Evolutionary conservation across 2,888 invertebrate species (phyloP), one percentile per base, ranked within the genome.

Genomic region (Diaperis boleti): DNA sequence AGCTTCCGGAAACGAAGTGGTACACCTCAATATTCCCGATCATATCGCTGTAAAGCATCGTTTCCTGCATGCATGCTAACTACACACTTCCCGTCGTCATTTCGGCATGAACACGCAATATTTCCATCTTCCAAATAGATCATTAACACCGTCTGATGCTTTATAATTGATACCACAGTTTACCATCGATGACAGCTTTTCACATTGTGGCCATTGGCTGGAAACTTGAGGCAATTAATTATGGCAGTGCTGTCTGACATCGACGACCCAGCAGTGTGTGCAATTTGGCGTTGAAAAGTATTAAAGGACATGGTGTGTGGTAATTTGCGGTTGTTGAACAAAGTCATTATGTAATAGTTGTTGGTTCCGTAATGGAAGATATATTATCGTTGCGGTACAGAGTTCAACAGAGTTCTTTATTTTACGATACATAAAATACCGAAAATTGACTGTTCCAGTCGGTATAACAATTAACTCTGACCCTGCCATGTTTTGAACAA

Each of bases 41-140:
- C 31, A 29, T 47, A 55, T 55, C 62, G 41, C 26, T 6, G 7
- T 56, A 54, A 61, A 61, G 31, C 61, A 47, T 47, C 10, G 45
- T 26, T 61, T 61, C 61, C 61, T 55, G 22, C 26, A 47, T 56
- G 62, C 62, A 62, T 20, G 55, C 22, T 33, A 47, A 61, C 55
- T 47, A 39, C 41, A 45, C 41, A 56, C 49, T 62, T 62, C 56
- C 41, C 41, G 7, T 44, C 33, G 33, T 15, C 52, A 44, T 61
- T 31, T 52, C 15, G 17, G 14, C 41, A 31, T 59, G 7, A 39
- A 20, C 61, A 61, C 45, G 61, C 61, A 22, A 60, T 11, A 17
- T 52, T 31, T 50, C 17, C 20, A 59, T 49, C 18, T 10, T 18
- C 26, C 14, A 13, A 56, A 59, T 59, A 41, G 35, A 57, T 37